Evolutionary conservation across 2,797 vertebrate species (phyloP).

Genomic region (Lithobates pipiens): DNA sequence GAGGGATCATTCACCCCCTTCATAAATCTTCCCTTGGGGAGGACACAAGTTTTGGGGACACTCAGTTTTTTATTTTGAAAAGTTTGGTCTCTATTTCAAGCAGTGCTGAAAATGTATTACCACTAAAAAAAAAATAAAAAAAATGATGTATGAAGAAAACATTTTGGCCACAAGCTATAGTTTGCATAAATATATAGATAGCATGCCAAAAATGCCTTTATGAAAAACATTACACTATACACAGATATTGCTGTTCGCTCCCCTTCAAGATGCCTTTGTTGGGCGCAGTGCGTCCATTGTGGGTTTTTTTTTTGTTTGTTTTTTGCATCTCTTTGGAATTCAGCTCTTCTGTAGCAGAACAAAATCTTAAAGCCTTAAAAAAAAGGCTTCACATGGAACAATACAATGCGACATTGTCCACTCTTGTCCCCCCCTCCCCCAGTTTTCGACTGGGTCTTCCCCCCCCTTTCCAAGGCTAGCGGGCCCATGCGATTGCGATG

Average conservation of each 20-base stretch:
- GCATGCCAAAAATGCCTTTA: background rate
- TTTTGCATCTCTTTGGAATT: background rate
- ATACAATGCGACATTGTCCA: background rate
- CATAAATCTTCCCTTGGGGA: no score
- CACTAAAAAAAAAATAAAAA: no score
- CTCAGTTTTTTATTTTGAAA: no score
- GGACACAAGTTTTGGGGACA: no score
- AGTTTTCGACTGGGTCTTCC: background rate
- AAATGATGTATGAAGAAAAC: no score
- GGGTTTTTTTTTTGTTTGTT: background rate
- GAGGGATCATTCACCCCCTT: no score
- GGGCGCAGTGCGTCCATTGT: background rate
- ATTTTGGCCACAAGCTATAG: background rate
- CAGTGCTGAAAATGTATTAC: no score
- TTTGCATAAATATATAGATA: background rate
- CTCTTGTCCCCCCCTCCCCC: background rate
- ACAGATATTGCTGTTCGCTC: constrained; percentile 21
- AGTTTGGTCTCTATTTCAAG: no score
- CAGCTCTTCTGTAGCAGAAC: background rate
- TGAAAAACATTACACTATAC: background rate
- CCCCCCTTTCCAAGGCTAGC: constrained; percentile 6
- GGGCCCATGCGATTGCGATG: background rate
- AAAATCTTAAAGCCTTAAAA: background rate
- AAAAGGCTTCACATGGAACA: constrained; percentile 5
- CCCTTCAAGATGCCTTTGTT: background rate